Evolutionary conservation across 2,113 vertebrate genomes (phyloP), one percentile per base, ranked within the genome.

Genomic region (Scartelaos histophorus): DNA sequence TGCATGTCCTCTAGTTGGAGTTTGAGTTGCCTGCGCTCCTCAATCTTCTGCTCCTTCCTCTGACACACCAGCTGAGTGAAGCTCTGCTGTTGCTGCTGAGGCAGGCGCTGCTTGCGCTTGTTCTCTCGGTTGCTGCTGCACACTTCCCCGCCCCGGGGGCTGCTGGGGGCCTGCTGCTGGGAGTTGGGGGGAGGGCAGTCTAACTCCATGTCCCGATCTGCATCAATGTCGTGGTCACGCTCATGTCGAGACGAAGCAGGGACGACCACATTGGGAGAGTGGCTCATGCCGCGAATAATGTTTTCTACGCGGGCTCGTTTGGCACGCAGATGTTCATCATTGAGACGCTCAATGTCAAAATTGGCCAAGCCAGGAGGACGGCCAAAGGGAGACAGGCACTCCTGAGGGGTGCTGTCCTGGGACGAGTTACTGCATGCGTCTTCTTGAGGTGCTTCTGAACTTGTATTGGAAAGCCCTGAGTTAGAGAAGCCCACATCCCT

Each of bases 1-100:
- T 99, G 98, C 97, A 99, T 98, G 95, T 99, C 98, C 88, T 99
- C 98, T 91, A 99, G 95, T 95, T 99, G 98, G 89, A 98, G 96
- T 83, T 99, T 99, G 88, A 99, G 95, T 93, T 98, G 97, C 84
- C 97, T 91, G 62, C 98, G 96, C 93, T 99, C 97, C 88, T 98
- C 97, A 78, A 95, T 95, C 92, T 98, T 98, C 94, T 99, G 96
- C 75, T 98, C 96, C 72, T 98, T 97, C 70, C 95, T 94, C n/a
- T 96, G 96, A 2, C 96, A 97, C 86, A 96, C 96, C 95, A 98
- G 94, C 94, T 98, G 96, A 93, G 96, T 97, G 93, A 98, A 98
- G 86, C 96, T 98, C 93, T 98, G 97, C 75, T 98, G 96, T 87
- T 99, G 97, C 93, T 99, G 97, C 73, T 99, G 97, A 3, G 97